Evolutionary conservation across 2,888 invertebrate genomes (phyloP).

Genomic region (Macrostomum cliftonense): DNA sequence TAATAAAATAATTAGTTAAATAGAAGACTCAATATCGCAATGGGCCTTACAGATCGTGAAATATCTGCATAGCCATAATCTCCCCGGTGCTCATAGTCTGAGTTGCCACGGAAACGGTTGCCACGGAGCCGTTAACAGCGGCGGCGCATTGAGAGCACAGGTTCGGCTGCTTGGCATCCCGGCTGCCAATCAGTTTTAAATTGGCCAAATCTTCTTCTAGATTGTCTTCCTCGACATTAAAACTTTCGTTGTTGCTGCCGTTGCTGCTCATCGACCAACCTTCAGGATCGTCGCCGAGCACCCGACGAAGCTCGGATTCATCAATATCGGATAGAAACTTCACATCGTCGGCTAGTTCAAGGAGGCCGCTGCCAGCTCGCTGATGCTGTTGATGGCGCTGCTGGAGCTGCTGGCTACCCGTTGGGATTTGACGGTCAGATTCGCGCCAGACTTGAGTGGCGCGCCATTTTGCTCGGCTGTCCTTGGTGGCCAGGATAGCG

Average conservation of each 20-base stretch:
- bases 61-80: conserved; percentile 34
- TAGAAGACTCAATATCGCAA: too few relatives aligned
- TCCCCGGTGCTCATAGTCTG: conserved; percentile 36
- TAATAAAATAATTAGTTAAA: too few relatives aligned
- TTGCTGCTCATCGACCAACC: not conserved
- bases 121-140: too few relatives aligned
- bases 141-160: too few relatives aligned
- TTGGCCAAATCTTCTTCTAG: too few relatives aligned
- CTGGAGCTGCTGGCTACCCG: too few relatives aligned
- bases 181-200: too few relatives aligned
- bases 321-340: conserved; percentile 5
- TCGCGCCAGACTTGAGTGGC: conserved; percentile 34
- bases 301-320: conserved; percentile 1
- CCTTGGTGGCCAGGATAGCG: conserved; percentile 35
- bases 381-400: not conserved
- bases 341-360: conserved; percentile 5
- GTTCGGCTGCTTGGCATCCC: too few relatives aligned
- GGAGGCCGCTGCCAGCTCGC: not conserved
- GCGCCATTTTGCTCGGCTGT: conserved; percentile 35
- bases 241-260: too few relatives aligned
- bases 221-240: too few relatives aligned
- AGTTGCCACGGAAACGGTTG: not conserved
- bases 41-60: conserved; percentile 24
- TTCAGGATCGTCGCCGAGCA: not conserved
- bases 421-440: too few relatives aligned